Percentiles rank a stretch among this genome's conserved stretches.
Conservation (phyloP, 2,888 invertebrate genomes). For the Nesidiocoris tenuis region DNA sequence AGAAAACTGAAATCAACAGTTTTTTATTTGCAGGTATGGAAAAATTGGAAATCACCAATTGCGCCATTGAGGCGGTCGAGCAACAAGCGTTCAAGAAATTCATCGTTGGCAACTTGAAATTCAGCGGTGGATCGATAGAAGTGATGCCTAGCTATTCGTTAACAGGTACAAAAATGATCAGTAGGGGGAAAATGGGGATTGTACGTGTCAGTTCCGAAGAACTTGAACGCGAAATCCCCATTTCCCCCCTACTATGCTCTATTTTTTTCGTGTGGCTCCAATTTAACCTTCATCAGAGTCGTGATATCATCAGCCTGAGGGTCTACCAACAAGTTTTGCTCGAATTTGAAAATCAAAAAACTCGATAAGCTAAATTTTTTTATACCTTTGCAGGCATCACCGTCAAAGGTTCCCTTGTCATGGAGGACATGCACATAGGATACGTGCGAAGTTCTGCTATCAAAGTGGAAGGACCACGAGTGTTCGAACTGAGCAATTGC, state of each 20-base stretch:
- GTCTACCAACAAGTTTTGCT: too few relatives aligned
- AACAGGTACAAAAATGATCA: too few relatives aligned
- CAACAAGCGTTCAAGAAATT: conserved; percentile 79
- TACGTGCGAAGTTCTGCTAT: conserved; percentile 69
- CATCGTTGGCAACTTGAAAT: conserved; percentile 64
- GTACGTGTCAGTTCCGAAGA: too few relatives aligned
- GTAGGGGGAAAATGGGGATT: too few relatives aligned
- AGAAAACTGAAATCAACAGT: too few relatives aligned
- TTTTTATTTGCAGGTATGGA: conserved; percentile 53
- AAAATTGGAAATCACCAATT: conserved; percentile 64
- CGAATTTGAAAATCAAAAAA: too few relatives aligned
- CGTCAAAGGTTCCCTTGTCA: conserved; percentile 65
- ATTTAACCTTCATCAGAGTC: too few relatives aligned
- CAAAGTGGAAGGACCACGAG: conserved; percentile 64
- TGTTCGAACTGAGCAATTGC: conserved; percentile 64
- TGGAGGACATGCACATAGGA: conserved; percentile 66
- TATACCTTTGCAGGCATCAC: conserved; percentile 62
- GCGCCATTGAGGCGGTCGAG: conserved; percentile 63
- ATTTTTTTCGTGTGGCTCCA: too few relatives aligned
- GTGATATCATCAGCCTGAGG: too few relatives aligned
- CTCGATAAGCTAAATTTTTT: too few relatives aligned
- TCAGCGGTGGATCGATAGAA: conserved; percentile 63
- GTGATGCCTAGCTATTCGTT: conserved; percentile 50
- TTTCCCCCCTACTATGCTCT: too few relatives aligned
- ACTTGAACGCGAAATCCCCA: too few relatives aligned